Evolutionary conservation across 2,888 invertebrate species (phyloP).

Genomic region (Drosophila borealis): DNA sequence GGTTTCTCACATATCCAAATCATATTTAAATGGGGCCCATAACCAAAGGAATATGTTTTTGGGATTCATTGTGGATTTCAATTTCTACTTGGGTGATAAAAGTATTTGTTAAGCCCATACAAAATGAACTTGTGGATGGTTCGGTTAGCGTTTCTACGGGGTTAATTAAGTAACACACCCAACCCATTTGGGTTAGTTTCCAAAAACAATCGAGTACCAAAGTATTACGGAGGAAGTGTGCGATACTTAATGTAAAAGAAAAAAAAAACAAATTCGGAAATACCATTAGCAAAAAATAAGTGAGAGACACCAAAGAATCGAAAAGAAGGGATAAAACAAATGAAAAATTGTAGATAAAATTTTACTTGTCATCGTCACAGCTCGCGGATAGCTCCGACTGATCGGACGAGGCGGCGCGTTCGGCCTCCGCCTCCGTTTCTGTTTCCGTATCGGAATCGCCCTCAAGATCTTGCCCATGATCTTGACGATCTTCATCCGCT

Average conservation of each 20-base stretch:
- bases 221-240: conserved; percentile 10
- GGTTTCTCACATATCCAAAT: neutral
- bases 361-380: conserved; percentile 77
- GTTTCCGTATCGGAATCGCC: conserved; percentile 29
- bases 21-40: conserved; percentile 7
- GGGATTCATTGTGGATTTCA: neutral
- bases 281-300: conserved; percentile 5
- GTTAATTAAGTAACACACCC: conserved; percentile 16
- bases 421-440: conserved; percentile 13
- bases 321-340: conserved; percentile 18
- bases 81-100: neutral
- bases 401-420: conserved; percentile 35
- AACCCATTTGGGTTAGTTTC: conserved; percentile 22
- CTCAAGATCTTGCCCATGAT: conserved; percentile 24
- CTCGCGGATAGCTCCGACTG: conserved; percentile 48
- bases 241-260: conserved; percentile 6
- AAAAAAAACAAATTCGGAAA: neutral
- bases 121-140: neutral
- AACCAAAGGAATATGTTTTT: conserved; percentile 1
- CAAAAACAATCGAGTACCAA: conserved; percentile 7
- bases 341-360: conserved; percentile 37
- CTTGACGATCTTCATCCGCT: conserved; percentile 22
- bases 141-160: conserved; percentile 17
- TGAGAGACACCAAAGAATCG: conserved; percentile 27
- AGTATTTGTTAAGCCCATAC: neutral